Base-by-base conservation (phyloP, 2,888 invertebrate genomes). In the Anarsia innoxiella region DNA sequence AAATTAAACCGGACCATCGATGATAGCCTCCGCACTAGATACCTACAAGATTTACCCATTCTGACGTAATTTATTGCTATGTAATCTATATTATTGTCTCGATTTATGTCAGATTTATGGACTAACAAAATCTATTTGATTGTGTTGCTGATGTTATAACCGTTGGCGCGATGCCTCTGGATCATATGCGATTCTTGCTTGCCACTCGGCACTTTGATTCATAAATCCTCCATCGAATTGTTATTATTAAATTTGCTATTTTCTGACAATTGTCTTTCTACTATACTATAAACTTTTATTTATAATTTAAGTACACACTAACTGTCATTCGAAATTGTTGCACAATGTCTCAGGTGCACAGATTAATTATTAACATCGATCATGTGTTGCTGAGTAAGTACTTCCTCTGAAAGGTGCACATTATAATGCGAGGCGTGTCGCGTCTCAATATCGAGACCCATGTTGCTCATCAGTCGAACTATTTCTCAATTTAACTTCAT, bases 1-100 rank as follows among this genome's bases (percentile, higher is more conserved):
- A 77, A 77, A 80, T 79, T 79, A 80, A 77, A 79, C 62, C 71
- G 66, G 69, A 70, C 70, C 71, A 63, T 66, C 75, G 76, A 66
- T 70, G 79, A 82, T 76, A 78, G 73, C 59, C 60, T 61, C 63
- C 62, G 69, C 61, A 66, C 70, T 70, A 73, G 69, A 75, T 68
- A 66, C n/a, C n/a, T n/a, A n/a, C 61, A 48, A 60, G 50, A 58
- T 62, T 64, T 71, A 67, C 66, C 58, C 65, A 68, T 72, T 62
- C 61, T 58, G 51, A 51, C 47, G 62, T 77, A 69, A 76, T 82
- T 83, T 79, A 80, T 78, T 54, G 51, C 60, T 57, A 47, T 66
- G 67, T 67, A 72, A 72, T 71, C 66, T 70, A 64, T 70, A 65
- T 68, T 65, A 32, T 38, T 36, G 29, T 41, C 27, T 40, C 34